phyloP scores from a whole-genome alignment of 2,113 vertebrate genomes.

The Tamias sibiricus region DNA sequence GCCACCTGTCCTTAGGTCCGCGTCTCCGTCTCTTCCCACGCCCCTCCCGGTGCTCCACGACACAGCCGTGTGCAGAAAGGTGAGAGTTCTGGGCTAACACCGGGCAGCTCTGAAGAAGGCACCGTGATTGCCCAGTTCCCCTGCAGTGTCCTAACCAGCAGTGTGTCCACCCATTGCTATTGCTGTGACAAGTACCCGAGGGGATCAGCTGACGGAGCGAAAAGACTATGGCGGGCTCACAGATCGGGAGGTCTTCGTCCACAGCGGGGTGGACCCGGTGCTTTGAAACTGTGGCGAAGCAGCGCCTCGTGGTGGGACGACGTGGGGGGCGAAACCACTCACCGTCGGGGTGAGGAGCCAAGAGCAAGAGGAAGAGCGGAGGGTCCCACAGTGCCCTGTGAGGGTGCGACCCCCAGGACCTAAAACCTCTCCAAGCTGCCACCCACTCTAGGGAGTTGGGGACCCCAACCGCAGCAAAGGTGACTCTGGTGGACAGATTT shows the following conservation, averaged over 20 bases:
- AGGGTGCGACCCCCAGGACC: not conserved
- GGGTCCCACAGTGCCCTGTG: too few species aligned
- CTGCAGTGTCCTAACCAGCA: not conserved
- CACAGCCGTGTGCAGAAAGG: rapidly evolving
- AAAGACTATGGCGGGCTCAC: not conserved
- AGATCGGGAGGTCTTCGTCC: not conserved
- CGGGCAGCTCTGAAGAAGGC: not conserved
- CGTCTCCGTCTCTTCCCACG: not conserved
- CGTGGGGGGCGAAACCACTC: not conserved
- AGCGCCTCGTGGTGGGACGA: not conserved
- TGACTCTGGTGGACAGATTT: rapidly evolving
- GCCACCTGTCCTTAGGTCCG: not conserved
- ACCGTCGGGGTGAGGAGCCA: not conserved
- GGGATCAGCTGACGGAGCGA: not conserved
- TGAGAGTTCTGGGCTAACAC: not conserved
- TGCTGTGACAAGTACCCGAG: not conserved
- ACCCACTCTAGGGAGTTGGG: not conserved
- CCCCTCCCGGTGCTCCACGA: not conserved
- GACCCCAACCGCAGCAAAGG: not conserved
- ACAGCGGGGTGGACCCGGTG: too few species aligned
- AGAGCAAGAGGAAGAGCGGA: too few species aligned
- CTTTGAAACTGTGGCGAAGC: not conserved
- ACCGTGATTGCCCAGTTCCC: rapidly evolving
- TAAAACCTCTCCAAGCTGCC: not conserved
- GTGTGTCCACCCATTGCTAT: not conserved